Evolutionary conservation across 2,888 invertebrate species (phyloP), one percentile per base, ranked within the genome.

Genomic region (Spisula solida): DNA sequence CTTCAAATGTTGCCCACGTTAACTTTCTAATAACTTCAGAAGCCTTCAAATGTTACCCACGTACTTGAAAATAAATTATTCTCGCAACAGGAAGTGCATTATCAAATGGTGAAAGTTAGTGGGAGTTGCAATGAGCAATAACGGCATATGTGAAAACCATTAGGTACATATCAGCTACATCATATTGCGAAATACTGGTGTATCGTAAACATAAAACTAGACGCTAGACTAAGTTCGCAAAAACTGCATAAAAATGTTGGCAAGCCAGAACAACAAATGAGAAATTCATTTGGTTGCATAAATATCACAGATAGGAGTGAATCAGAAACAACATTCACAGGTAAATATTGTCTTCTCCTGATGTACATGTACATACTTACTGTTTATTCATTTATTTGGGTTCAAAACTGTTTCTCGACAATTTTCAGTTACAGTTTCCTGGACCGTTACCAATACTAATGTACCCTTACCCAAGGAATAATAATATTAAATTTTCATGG

Each of bases 151-250:
- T 75, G 34, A 75, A 75, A 75, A 18, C 14, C 34, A 75, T 75
- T 75, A 75, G 16, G 31, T 18, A 75, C 34, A 75, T 34, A 75
- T 31, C 14, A 75, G 14, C 34, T 31, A 34, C 75, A 75, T 31
- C 75, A 75, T 31, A 18, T 75, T n/a, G n/a, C 25, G 34, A 34
- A 75, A 34, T 31, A 31, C 31, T 16, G 2, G 41, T 41, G 8
- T 41, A 41, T 16, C 16, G 34, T 34, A 75, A 75, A 75, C 34
- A 31, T 75, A 75, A 75, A 75, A 75, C 51, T 25, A 56, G 20
- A 56, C n/a, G 60, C n/a, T 25, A 66, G 75, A 31, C 31, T 31
- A 75, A 75, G 16, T 75, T 34, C 16, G 75, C 75, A 75, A 75
- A 34, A 75, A 31, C n/a, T 75, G 75, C 75, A 75, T 75, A 34